These are phyloP conservation scores for Artemia sp. DNA, from an alignment of 2,888 invertebrate species.

Conservation along the genomic window DNA sequence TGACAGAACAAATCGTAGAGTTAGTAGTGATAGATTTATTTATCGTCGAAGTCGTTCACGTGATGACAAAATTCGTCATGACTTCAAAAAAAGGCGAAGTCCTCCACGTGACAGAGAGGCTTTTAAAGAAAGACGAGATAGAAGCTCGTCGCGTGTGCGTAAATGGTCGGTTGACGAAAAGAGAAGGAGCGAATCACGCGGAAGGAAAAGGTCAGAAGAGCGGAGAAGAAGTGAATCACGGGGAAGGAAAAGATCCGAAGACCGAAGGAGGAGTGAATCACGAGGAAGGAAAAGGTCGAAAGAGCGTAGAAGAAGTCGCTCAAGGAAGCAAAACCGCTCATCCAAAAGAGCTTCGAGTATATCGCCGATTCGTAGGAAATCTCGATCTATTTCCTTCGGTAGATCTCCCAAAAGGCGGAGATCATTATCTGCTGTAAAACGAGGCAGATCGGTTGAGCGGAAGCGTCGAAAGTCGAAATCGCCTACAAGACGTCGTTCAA, in stretches of 20 bases:
- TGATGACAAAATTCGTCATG: background rate
- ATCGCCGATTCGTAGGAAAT: background rate
- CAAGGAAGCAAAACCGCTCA: slow-evolving; percentile 1
- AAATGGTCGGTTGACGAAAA: slow-evolving; percentile 21
- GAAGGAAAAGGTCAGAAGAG: slow-evolving; percentile 9
- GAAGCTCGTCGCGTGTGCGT: slow-evolving; percentile 24
- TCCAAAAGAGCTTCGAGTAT: background rate
- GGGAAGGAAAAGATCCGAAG: slow-evolving; percentile 27
- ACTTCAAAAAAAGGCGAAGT: background rate
- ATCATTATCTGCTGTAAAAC: background rate
- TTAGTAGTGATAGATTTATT: background rate
- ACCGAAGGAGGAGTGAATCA: background rate
- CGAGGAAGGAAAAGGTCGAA: background rate
- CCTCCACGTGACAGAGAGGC: background rate
- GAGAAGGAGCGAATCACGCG: background rate
- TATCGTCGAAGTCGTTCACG: background rate
- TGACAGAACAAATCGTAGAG: background rate
- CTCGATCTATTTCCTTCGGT: background rate
- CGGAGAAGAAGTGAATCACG: slow-evolving; percentile 19
- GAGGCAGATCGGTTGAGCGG: slow-evolving; percentile 1
- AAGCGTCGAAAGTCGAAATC: background rate
- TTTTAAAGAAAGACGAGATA: slow-evolving; percentile 12
- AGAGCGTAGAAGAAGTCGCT: background rate
- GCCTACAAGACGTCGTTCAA: background rate
- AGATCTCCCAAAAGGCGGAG: too few species aligned